phyloP scores from a whole-genome alignment of 2,888 invertebrate species.

The Oxytorus armatus region DNA sequence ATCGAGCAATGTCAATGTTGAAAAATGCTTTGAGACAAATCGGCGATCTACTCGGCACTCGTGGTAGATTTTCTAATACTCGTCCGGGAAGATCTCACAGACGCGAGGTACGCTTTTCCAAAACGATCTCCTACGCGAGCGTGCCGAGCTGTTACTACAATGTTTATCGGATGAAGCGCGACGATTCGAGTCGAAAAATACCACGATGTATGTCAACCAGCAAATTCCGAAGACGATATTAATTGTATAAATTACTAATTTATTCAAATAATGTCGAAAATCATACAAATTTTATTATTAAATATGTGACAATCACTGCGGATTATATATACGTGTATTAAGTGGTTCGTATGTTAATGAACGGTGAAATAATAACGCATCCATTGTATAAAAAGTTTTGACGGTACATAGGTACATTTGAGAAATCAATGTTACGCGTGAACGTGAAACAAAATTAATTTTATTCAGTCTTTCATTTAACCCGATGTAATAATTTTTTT shows the following conservation, averaged over 20 bases:
- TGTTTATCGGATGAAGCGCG: background rate
- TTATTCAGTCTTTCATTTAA: background rate
- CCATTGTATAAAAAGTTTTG: slow-evolving; percentile 10
- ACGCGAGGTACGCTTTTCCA: slow-evolving; percentile 48
- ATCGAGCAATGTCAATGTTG: slow-evolving; percentile 1
- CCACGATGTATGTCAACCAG: slow-evolving; percentile 20
- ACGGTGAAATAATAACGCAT: background rate
- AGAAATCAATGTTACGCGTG: slow-evolving; percentile 12
- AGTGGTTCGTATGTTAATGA: background rate
- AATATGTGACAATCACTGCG: no score
- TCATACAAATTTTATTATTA: no score
- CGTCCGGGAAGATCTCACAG: background rate
- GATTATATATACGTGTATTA: no score
- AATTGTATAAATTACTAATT: background rate
- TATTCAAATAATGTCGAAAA: background rate
- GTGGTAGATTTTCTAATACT: background rate
- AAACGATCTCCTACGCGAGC: slow-evolving; percentile 58
- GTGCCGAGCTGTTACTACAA: slow-evolving; percentile 59
- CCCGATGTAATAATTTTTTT: background rate
- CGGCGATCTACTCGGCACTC: background rate
- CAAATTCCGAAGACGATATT: slow-evolving; percentile 2
- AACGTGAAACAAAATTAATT: background rate
- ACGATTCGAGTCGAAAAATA: slow-evolving; percentile 13
- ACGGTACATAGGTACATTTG: slow-evolving; percentile 28
- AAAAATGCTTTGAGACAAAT: slow-evolving; percentile 15